Percentiles rank a stretch among this genome's conserved stretches.
Conservation (phyloP, 2,888 invertebrate genomes). For the Nineta flava region DNA sequence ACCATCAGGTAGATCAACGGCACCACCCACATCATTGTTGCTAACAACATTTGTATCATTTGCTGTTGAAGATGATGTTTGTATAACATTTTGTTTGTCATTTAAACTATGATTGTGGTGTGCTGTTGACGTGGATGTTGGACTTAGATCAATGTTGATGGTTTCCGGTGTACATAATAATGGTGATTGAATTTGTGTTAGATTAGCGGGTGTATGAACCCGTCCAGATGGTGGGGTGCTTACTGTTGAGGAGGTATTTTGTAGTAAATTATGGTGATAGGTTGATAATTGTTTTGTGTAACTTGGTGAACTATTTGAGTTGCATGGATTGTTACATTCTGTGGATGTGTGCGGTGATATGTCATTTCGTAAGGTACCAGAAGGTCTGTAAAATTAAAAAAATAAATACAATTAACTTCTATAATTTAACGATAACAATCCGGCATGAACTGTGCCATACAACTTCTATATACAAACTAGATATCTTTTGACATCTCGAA, state of each 20-base stretch:
- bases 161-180: conserved; percentile 10
- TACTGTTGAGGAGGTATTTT: conserved; percentile 9
- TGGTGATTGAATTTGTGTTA: conserved; percentile 15
- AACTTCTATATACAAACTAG: too few species aligned
- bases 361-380: conserved; percentile 31
- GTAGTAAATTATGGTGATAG: conserved; percentile 4
- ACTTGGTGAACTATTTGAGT: background rate
- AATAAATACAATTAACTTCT: background rate
- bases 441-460: too few species aligned
- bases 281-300: conserved; percentile 2
- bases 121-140: conserved; percentile 8
- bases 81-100: background rate
- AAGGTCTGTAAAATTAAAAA: conserved; percentile 26
- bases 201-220: conserved; percentile 23
- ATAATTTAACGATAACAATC: too few species aligned
- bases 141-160: conserved; percentile 11
- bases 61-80: background rate
- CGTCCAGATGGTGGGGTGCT: conserved; percentile 9
- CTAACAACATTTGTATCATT: background rate
- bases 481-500: too few species aligned
- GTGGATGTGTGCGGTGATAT: conserved; percentile 20
- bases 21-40: background rate
- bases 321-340: conserved; percentile 2
- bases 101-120: conserved; percentile 7
- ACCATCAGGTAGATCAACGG: background rate